Conservation (phyloP, 2,888 invertebrate genomes). For the Drosophila anomalata region DNA sequence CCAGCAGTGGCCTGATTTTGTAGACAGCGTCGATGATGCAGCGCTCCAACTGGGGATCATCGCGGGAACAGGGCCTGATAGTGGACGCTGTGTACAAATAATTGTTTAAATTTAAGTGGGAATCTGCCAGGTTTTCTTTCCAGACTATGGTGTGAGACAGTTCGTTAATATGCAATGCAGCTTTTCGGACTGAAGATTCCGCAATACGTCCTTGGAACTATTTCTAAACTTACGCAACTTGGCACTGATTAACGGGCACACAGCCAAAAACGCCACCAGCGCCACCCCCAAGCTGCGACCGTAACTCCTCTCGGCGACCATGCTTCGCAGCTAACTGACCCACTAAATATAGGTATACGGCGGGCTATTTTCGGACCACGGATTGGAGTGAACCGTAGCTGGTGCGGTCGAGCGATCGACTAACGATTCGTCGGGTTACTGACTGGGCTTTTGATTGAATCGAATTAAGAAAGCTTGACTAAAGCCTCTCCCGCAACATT, state of each 20-base stretch:
- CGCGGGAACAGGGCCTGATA: constrained; percentile 82
- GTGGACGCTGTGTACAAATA: constrained; percentile 52
- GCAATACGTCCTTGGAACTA: neutral
- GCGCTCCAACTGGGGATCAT: constrained; percentile 81
- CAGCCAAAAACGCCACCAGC: constrained; percentile 39
- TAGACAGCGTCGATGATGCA: constrained; percentile 82
- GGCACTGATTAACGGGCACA: constrained; percentile 53
- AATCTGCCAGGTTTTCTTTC: neutral
- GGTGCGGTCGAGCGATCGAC: constrained; percentile 64
- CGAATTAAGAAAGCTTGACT: constrained; percentile 68
- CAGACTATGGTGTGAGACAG: neutral
- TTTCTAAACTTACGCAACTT: constrained; percentile 61
- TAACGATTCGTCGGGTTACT: constrained; percentile 59
- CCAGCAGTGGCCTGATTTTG: constrained; percentile 78
- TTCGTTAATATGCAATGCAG: constrained; percentile 53
- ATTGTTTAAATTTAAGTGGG: neutral
- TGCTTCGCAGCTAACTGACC: constrained; percentile 23
- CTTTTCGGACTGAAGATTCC: neutral
- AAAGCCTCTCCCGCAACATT: constrained; percentile 39
- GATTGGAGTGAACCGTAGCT: constrained; percentile 56
- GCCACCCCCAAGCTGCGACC: constrained; percentile 3
- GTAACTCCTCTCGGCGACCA: constrained; percentile 38
- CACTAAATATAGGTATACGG: constrained; percentile 47
- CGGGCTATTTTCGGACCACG: constrained; percentile 1
- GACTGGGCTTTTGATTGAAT: constrained; percentile 72